phyloP scores from a whole-genome alignment of 2,113 vertebrate species.

The Coptodon bakossiorum region DNA sequence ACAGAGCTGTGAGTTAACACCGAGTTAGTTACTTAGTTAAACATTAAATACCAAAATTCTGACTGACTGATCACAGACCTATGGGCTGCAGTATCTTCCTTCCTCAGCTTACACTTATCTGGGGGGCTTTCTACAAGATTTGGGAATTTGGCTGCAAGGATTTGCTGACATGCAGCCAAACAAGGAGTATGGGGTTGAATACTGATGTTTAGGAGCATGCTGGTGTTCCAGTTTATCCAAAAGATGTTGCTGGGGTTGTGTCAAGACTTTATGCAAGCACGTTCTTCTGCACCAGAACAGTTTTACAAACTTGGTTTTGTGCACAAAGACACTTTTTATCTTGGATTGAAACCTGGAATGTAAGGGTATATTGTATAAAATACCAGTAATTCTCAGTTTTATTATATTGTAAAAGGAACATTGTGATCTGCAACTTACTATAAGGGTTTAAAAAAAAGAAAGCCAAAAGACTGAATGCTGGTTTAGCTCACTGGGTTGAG shows the following conservation, averaged over 20 bases:
- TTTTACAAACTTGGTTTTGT: background rate
- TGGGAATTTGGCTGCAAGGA: background rate
- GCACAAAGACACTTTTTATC: background rate
- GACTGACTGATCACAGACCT: background rate
- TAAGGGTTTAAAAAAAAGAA: background rate
- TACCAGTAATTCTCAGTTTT: background rate
- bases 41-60: background rate
- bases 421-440: background rate
- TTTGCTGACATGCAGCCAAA: background rate
- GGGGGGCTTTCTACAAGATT: background rate
- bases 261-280: background rate
- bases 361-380: background rate
- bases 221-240: background rate
- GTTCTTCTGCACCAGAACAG: background rate
- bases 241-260: background rate
- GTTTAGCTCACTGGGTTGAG: background rate
- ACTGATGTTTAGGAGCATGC: background rate
- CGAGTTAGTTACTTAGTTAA: background rate
- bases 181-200: background rate
- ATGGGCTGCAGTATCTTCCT: background rate
- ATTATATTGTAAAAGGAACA: background rate
- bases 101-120: background rate
- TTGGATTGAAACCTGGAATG: background rate
- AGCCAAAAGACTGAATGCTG: background rate
- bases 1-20: background rate